Conservation (phyloP, 2,888 invertebrate genomes). For the Rambutsinella grinnellia region DNA sequence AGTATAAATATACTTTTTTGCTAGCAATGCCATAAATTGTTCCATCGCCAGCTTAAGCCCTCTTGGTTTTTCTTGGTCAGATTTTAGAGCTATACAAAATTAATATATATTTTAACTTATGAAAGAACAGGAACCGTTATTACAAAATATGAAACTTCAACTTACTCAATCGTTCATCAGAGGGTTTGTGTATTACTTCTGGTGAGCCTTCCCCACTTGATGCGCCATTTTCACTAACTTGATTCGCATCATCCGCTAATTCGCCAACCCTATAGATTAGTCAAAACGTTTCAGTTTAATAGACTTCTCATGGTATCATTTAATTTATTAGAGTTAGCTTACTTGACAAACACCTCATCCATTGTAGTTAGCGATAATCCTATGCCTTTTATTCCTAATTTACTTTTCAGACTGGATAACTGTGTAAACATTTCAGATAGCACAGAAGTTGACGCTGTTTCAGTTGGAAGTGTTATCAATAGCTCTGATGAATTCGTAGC, state of each 20-base stretch:
- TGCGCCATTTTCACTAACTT: background rate
- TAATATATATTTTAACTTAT: background rate
- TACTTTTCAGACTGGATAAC: background rate
- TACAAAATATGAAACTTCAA: background rate
- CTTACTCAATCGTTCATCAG: constrained; percentile 32
- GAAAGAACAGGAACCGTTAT: background rate
- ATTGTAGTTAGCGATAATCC: constrained; percentile 87
- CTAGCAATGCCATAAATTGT: constrained; percentile 60
- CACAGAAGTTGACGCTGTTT: constrained; percentile 76
- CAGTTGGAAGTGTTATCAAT: constrained; percentile 71
- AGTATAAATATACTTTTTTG: constrained; percentile 63
- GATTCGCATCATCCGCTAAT: constrained; percentile 38
- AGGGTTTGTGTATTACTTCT: background rate
- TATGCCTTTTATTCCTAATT: constrained; percentile 67
- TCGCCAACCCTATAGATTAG: constrained; percentile 65
- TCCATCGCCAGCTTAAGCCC: constrained; percentile 54
- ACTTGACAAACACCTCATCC: constrained; percentile 91
- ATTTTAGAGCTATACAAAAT: constrained; percentile 22
- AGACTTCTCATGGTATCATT: too few species aligned
- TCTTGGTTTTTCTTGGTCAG: constrained; percentile 7
- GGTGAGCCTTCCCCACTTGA: constrained; percentile 14
- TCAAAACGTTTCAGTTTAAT: too few species aligned
- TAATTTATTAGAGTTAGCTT: too few species aligned
- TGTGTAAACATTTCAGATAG: constrained; percentile 76
- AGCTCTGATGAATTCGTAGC: constrained; percentile 47